Conservation (phyloP, 2,888 invertebrate genomes). For the Drosophila kambysellisi region DNA sequence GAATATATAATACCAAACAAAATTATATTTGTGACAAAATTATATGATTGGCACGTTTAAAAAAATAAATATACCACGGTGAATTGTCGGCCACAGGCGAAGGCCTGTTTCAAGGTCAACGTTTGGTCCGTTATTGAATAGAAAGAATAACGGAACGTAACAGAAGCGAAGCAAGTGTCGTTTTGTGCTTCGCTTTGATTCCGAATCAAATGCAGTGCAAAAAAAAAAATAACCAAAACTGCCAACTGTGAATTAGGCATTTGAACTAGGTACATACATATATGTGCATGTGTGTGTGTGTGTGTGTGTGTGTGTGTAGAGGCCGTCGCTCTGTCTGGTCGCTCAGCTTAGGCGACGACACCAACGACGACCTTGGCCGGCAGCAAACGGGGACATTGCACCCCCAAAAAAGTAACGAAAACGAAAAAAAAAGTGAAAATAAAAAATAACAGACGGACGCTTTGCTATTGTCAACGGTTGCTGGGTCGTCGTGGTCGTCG, state of each 20-base stretch:
- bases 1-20: not conserved
- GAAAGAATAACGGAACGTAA: conserved; percentile 7
- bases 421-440: conserved; percentile 5
- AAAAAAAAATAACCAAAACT: conserved; percentile 21
- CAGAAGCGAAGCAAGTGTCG: conserved; percentile 17
- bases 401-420: conserved; percentile 17
- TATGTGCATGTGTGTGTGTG: not conserved
- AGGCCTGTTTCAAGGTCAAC: conserved; percentile 68
- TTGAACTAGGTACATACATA: conserved; percentile 47
- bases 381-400: conserved; percentile 45
- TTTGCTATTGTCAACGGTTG: conserved; percentile 15
- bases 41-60: not conserved
- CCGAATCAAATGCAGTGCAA: conserved; percentile 8
- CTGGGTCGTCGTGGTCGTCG: conserved; percentile 2
- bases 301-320: not conserved
- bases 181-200: conserved; percentile 18
- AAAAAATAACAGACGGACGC: not conserved
- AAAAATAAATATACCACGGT: conserved; percentile 33
- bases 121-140: conserved; percentile 33
- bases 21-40: not conserved
- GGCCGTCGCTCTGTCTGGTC: conserved; percentile 56
- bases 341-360: conserved; percentile 9
- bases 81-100: conserved; percentile 26
- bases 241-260: conserved; percentile 50
- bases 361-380: conserved; percentile 46